These are phyloP conservation scores for Castor canadensis DNA, from an alignment of 2,113 vertebrate genomes.

Conservation along the genomic window DNA sequence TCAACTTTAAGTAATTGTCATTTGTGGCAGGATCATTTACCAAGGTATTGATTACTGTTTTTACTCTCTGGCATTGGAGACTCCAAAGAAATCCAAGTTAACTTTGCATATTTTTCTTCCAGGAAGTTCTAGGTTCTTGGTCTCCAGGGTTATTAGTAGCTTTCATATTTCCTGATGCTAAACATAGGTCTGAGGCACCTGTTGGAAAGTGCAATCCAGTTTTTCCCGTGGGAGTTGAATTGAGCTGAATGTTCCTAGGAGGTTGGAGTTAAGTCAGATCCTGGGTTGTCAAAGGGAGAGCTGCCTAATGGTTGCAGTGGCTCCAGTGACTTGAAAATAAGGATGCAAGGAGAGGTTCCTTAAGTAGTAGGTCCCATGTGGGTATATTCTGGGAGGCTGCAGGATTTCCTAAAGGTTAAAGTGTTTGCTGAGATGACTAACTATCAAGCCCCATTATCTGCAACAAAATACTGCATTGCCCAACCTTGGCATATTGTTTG, in stretches of 20 bases:
- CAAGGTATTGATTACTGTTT: not conserved
- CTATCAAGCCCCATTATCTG: not conserved
- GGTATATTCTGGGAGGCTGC: not conserved
- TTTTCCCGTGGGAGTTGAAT: not conserved
- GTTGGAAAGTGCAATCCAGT: not conserved
- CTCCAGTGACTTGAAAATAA: not conserved
- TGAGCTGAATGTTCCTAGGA: not conserved
- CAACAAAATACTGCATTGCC: not conserved
- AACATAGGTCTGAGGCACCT: not conserved
- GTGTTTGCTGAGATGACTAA: not conserved
- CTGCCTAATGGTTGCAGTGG: not conserved
- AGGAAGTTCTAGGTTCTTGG: not conserved
- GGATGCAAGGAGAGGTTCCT: not conserved
- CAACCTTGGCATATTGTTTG: not conserved
- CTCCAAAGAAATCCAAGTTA: not conserved
- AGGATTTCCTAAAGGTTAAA: not conserved
- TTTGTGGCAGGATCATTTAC: not conserved
- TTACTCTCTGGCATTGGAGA: not conserved
- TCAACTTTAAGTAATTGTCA: not conserved
- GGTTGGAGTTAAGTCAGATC: not conserved
- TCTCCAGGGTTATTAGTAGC: not conserved
- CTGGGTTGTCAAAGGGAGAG: not conserved
- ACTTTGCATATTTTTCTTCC: not conserved
- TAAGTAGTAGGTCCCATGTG: not conserved
- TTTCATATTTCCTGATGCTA: not conserved